These are phyloP conservation scores for Agonopterix alstromeriana DNA, from an alignment of 2,888 invertebrate species.

Conservation along the genomic window DNA sequence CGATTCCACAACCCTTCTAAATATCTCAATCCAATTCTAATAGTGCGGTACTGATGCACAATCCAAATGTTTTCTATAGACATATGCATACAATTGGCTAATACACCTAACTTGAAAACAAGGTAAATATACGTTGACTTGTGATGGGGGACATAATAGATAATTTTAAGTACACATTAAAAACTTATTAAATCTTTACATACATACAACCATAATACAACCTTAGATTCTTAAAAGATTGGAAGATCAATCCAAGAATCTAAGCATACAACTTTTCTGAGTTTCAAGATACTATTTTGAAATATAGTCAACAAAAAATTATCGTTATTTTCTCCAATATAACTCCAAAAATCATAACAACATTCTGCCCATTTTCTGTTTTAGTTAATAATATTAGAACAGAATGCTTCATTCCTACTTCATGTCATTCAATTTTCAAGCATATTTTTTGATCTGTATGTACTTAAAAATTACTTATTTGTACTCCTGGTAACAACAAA, in stretches of 20 bases:
- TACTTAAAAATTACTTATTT: neutral
- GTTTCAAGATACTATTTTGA: neutral
- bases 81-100: constrained; percentile 28
- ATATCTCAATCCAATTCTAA: too few species aligned
- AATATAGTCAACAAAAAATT: neutral
- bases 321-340: too few species aligned
- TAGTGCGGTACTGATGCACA: constrained; percentile 15
- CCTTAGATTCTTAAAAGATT: neutral
- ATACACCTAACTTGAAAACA: constrained; percentile 13
- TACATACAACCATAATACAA: too few species aligned
- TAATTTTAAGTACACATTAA: neutral
- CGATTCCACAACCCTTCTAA: too few species aligned
- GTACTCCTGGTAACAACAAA: neutral
- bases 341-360: too few species aligned
- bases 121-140: constrained; percentile 13
- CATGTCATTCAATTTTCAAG: neutral
- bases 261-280: neutral
- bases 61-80: constrained; percentile 17
- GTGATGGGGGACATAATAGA: neutral
- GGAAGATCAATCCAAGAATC: too few species aligned
- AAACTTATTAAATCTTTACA: neutral
- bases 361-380: too few species aligned
- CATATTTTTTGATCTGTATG: neutral
- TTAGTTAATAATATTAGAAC: too few species aligned
- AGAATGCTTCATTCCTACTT: neutral